Percentiles rank a stretch among this genome's conserved stretches.
phyloP scores from a whole-genome alignment of 2,113 vertebrate species.

The Salvelinus alpinus region DNA sequence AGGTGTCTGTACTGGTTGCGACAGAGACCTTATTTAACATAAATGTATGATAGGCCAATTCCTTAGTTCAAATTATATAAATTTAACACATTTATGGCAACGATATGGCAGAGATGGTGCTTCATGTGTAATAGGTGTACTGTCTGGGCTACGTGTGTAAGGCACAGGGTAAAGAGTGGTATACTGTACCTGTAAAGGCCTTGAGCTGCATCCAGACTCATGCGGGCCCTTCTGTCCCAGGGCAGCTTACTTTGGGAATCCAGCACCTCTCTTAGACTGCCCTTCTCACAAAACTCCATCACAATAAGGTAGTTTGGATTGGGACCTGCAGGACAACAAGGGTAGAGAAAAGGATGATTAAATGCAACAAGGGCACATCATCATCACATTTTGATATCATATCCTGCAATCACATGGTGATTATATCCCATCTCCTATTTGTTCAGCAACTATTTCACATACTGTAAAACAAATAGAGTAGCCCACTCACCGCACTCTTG shows the following conservation, averaged over 20 bases:
- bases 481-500: conserved; percentile 72
- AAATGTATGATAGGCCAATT: too few relatives aligned
- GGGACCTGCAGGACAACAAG: conserved; percentile 57
- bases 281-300: conserved; percentile 86
- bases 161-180: too few relatives aligned
- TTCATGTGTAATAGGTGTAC: too few relatives aligned
- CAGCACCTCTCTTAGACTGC: conserved; percentile 81
- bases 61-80: too few relatives aligned
- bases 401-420: neutral
- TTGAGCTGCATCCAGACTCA: conserved; percentile 79
- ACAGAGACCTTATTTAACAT: too few relatives aligned
- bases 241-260: conserved; percentile 60
- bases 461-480: neutral
- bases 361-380: neutral
- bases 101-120: too few relatives aligned
- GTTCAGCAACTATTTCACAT: neutral
- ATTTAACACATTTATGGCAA: too few relatives aligned
- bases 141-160: too few relatives aligned
- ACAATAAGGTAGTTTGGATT: conserved; percentile 79
- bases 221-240: conserved; percentile 69
- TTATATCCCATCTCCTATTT: neutral
- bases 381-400: neutral
- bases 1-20: too few relatives aligned
- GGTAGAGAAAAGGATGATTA: neutral
- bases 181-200: conserved; percentile 82